Evolutionary conservation across 2,113 vertebrate species (phyloP), one percentile per base, ranked within the genome.

Genomic region (Scomber japonicus): DNA sequence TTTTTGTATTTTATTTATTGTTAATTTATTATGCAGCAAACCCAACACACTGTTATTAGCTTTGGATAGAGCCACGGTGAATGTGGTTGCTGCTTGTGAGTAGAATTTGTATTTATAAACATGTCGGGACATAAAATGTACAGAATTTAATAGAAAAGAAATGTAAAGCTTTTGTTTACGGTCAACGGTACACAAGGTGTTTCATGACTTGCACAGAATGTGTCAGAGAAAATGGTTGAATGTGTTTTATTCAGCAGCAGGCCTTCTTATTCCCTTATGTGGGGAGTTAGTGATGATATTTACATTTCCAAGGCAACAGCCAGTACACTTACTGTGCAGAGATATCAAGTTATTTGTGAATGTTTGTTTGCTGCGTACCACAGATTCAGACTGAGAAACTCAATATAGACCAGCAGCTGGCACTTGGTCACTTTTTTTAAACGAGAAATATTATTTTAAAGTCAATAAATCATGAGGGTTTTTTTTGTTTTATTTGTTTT

Each of bases 21-120:
- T 81, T 93, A 88, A 93, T 89, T 92, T 94, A 93, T 93, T 92
- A 30, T 75, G 70, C 19, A 48, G 62, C 30, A 57, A 82, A 76
- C 65, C 46, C 54, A 70, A 48, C 24, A 75, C 57, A 68, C 71
- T 84, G 64, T 64, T 73, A 17, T 13, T 71, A 24, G 55, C 27
- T 35, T 49, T 44, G 19, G 54, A 86, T 12, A 21, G 3, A 68
- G 14, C 11, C 56, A 61, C 49, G 10, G 66, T 75, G 44, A 44
- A 69, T 69, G 60, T 77, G 54, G 71, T 62, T 44, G 56, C 60
- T 82, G 61, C 50, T 62, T 55, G 27, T 69, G 7, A 68, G 35
- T 51, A 31, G 35, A 56, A 19, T 65, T 73, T 82, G 35, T 87
- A 78, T 85, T 85, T 85, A 75, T 82, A 71, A 45, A 53, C 0